Percentiles rank a stretch among this genome's conserved stretches.
phyloP scores from a whole-genome alignment of 2,888 invertebrate species.

The Drosophila nigricruria region DNA sequence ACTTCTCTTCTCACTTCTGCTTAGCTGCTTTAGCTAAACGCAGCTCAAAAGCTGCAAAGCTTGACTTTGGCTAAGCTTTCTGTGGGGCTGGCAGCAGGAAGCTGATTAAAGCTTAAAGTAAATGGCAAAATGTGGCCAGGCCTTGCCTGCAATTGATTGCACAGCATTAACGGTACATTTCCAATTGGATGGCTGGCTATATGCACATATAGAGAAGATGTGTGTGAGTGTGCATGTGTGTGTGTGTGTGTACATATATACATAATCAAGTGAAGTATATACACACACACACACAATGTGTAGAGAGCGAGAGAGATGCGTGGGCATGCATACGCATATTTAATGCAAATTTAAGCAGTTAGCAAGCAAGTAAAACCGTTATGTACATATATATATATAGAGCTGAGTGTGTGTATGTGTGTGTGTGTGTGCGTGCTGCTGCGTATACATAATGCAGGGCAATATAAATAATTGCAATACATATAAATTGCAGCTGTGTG shows the following conservation, averaged over 20 bases:
- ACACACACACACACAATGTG: conserved; percentile 17
- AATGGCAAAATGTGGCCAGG: conserved; percentile 17
- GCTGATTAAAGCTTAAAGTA: conserved; percentile 49
- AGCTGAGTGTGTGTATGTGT: conserved; percentile 19
- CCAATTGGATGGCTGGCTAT: conserved; percentile 66
- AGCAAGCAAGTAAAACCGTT: conserved; percentile 78
- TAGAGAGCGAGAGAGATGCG: conserved; percentile 6
- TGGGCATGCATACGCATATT: conserved; percentile 71
- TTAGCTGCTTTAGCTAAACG: not conserved
- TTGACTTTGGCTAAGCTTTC: conserved; percentile 12
- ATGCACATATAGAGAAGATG: not conserved
- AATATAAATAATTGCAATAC: conserved; percentile 80
- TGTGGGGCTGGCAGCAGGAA: not conserved
- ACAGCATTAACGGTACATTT: conserved; percentile 69
- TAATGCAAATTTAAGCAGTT: conserved; percentile 82
- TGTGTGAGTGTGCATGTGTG: conserved; percentile 12
- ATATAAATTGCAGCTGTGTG: conserved; percentile 48
- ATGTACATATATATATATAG: conserved; percentile 35
- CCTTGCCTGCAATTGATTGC: conserved; percentile 62
- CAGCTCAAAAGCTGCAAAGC: conserved; percentile 34
- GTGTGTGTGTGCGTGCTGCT: conserved; percentile 35
- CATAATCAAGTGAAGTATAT: conserved; percentile 36
- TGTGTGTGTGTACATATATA: conserved; percentile 8
- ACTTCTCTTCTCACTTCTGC: not conserved
- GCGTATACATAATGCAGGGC: conserved; percentile 77